phyloP scores from a whole-genome alignment of 1,140 invertebrate genomes.

The Daktulosphaira vitifoliae region DNA sequence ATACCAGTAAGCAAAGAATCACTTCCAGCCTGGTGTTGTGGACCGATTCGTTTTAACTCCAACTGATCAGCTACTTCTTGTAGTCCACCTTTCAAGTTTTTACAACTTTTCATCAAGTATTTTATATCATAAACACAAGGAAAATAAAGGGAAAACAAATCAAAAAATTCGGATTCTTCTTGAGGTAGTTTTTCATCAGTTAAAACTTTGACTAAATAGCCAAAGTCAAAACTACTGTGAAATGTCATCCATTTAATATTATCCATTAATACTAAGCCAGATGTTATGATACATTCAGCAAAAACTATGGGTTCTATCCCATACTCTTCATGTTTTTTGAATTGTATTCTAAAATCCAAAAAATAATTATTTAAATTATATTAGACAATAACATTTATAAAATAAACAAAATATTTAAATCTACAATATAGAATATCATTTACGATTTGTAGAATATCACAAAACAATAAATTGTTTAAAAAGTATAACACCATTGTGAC shows the following conservation, averaged over 20 bases:
- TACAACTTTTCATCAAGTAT: conserved; percentile 97
- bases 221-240: conserved; percentile 95
- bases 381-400: too few relatives aligned
- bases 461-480: too few relatives aligned
- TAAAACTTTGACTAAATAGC: conserved; percentile 90
- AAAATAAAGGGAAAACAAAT: conserved; percentile 85
- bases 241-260: conserved; percentile 97
- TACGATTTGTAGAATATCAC: too few relatives aligned
- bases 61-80: conserved; percentile 91
- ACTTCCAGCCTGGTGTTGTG: conserved; percentile 95
- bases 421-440: too few relatives aligned
- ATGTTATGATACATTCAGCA: conserved; percentile 93
- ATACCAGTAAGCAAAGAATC: conserved; percentile 94
- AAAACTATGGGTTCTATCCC: conserved; percentile 94
- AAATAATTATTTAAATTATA: too few relatives aligned
- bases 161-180: conserved; percentile 92
- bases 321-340: conserved; percentile 94
- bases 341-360: conserved; percentile 68
- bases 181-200: conserved; percentile 74
- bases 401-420: too few relatives aligned
- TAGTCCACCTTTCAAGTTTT: conserved; percentile 92
- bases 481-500: too few relatives aligned
- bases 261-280: conserved; percentile 88
- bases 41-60: conserved; percentile 81
- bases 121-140: conserved; percentile 96